A percentile compares a stretch with the other conserved stretches of the same genome.
Evolutionary conservation across 2,797 vertebrate genomes (phyloP).

Genomic region (Microctenopoma lineatum): DNA sequence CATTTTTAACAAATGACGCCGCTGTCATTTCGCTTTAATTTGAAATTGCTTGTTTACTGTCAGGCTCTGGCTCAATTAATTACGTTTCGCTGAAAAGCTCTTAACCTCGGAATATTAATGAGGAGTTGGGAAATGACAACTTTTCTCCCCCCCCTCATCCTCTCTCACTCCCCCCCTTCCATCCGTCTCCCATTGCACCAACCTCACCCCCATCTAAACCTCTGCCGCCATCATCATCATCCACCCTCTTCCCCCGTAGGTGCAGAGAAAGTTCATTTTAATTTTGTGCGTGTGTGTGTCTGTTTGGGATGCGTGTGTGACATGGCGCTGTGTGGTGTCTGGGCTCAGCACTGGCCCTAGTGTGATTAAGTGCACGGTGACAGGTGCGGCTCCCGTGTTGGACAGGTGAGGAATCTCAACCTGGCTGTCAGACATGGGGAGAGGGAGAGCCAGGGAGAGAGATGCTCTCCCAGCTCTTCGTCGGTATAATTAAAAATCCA

Average conservation of each 20-base stretch:
- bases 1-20: conserved; percentile 99
- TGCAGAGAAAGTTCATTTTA: conserved; percentile 99
- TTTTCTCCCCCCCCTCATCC: conserved; percentile 70
- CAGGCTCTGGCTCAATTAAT: conserved; percentile 99
- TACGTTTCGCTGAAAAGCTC: conserved; percentile 99
- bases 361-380: conserved; percentile 88
- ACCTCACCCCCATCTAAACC: conserved; percentile 67
- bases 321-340: conserved; percentile 67
- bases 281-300: conserved; percentile 82
- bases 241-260: conserved; percentile 78
- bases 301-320: conserved; percentile 56
- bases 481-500: conserved; percentile 86
- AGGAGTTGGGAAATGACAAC: conserved; percentile 99
- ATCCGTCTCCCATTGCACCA: conserved; percentile 62
- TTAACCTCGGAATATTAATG: conserved; percentile 99
- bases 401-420: conserved; percentile 88
- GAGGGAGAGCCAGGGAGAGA: conserved; percentile 41
- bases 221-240: conserved; percentile 69
- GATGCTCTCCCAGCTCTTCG: conserved; percentile 74
- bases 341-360: conserved; percentile 76
- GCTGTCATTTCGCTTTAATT: conserved; percentile 99
- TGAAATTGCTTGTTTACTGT: conserved; percentile 99
- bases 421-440: conserved; percentile 81
- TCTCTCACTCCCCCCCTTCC: conserved; percentile 42
- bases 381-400: conserved; percentile 85